A percentile compares a stretch with the other conserved stretches of the same genome.
These are phyloP conservation scores for Setophaga coronata DNA, from an alignment of 2,113 vertebrate species.

Conservation along the genomic window DNA sequence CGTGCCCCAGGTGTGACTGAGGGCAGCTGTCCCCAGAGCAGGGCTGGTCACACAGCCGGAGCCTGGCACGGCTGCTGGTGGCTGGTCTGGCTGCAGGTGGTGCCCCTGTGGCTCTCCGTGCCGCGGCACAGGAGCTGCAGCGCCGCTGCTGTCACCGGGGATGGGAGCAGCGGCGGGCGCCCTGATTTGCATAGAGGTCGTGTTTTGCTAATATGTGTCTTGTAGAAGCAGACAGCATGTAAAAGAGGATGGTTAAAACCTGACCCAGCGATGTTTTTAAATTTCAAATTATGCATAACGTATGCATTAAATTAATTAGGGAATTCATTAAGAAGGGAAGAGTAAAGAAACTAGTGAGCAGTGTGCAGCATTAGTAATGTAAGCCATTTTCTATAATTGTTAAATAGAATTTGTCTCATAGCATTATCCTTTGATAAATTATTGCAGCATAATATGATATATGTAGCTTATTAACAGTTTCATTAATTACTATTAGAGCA, in stretches of 20 bases:
- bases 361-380: conserved; percentile 84
- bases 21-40: background rate
- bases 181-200: conserved; percentile 84
- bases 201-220: conserved; percentile 86
- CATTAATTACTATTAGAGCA: conserved; percentile 93
- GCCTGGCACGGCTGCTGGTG: accelerated
- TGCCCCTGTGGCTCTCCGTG: accelerated
- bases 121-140: background rate
- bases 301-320: conserved; percentile 93
- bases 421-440: conserved; percentile 85
- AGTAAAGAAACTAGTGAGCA: conserved; percentile 79
- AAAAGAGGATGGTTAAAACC: conserved; percentile 81
- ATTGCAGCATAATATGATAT: conserved; percentile 83
- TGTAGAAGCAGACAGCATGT: conserved; percentile 83
- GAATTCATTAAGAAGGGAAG: conserved; percentile 88
- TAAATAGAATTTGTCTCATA: conserved; percentile 91
- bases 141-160: conserved; percentile 53
- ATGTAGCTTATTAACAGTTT: conserved; percentile 93
- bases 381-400: conserved; percentile 90
- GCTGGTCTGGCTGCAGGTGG: background rate
- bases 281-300: conserved; percentile 90
- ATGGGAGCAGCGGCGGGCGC: conserved; percentile 73
- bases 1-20: accelerated
- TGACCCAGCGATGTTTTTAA: conserved; percentile 88
- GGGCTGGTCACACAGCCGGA: accelerated